Evolutionary conservation across 1,140 invertebrate genomes (phyloP), one percentile per base, ranked within the genome.

Genomic region (Ostrea edulis): DNA sequence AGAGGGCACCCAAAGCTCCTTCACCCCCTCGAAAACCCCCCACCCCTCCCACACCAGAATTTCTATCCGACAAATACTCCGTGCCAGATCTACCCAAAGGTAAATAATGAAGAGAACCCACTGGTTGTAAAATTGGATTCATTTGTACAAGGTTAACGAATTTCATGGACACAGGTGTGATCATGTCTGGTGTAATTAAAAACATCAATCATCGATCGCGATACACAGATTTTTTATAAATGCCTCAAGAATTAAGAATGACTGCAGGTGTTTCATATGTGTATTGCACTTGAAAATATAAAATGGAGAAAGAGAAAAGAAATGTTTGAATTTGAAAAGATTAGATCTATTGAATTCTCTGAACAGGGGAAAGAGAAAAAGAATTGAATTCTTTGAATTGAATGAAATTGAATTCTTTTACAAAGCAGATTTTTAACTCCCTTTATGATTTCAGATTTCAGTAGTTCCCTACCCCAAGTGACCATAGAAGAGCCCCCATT

Each of bases 401-500:
- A 62, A 62, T 62, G 14, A n/a, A 20, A 17, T 62, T 62, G 17
- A 62, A 20, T 20, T 62, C n/a, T 62, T 20, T 62, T 62, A 62
- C 55, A 62, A 62, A 62, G n/a, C n/a, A n/a, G 7, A 44, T 4
- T 4, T 44, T 54, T 1, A 44, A 44, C 35, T 44, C 35, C 35
- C 35, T 44, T 44, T 44, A 44, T 44, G 35, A 44, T 82, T 84
- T 14, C 58, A 88, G 82, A 65, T 22, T 52, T 81, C 65, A 55
- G 44, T 44, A 81, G 53, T 62, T 25, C 29, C 14, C 35, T 68
- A 22, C 87, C 87, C 51, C n/a, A 12, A n/a, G 77, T 88, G 35
- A 53, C 82, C 0, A n/a, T 88, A 35, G 87, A 86, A 2, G 87
- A 88, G 51, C 87, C 87, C 20, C 58, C 87, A 53, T 71, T 89